Evolutionary conservation across 30 jellyfish, hydroid and myxozoan genomes (phyloP), one percentile per base, ranked within the genome.

Genomic region (Calvadosia cruxmelitensis): DNA sequence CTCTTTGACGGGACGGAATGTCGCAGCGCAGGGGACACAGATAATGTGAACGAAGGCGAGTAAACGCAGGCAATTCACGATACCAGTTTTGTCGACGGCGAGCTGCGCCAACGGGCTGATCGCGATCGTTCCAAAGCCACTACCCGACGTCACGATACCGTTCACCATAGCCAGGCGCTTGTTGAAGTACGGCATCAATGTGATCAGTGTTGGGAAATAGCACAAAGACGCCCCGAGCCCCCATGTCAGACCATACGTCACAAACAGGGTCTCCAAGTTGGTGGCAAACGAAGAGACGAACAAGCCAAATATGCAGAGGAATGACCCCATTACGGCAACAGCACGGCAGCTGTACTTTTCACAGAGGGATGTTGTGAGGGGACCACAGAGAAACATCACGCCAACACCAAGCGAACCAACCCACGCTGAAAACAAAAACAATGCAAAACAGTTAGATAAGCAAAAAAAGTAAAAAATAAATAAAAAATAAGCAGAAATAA

Each of bases 151-250:
- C 20, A 91, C 99, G 57, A 91, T 73, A 27, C 99, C 99, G 50
- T 83, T 91, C n/a, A 91, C 99, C 24, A 91, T 68, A 1, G 99
- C 95, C 63, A 91, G 93, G 66, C 94, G 76, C 71, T 73, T 91
- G 63, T 91, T 90, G 51, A 91, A 91, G 63, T 91, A 91, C 63
- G 94, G 94, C 29, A 91, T 94, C 62, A 91, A 78, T 10, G 82
- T 71, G 15, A 91, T 91, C 28, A 91, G 70, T 36, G 99, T 83
- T 13, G 99, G 99, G 63, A 91, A 91, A 51, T 91, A 91, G 52
- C 99, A 91, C 27, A 91, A 83, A 52, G 95, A 80, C 42, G 99
- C 89, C 12, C 99, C 99, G 51, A 91, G 92, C 13, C 99, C 99
- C 99, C 99, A 91, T 33, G 94, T 78, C 27, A 83, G 82, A 20